Conservation (phyloP, 2,888 invertebrate species). For the Uropetala carovei region DNA sequence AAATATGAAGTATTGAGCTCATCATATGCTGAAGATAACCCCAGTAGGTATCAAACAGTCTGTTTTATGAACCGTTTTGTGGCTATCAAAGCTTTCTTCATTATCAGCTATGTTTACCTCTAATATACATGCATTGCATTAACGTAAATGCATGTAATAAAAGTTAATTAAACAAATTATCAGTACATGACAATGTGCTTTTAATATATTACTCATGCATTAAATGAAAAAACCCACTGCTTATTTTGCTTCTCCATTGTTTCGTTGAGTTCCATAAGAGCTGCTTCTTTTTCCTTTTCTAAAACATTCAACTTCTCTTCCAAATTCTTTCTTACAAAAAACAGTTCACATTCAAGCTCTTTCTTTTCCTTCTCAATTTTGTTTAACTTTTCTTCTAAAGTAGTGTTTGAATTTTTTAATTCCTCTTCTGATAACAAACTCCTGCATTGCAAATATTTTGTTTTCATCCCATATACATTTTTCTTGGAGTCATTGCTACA, state of each 20-base stretch:
- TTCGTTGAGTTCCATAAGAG: background rate
- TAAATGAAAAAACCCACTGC: background rate
- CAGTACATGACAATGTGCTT: too few relatives aligned
- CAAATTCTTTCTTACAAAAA: background rate
- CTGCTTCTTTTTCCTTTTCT: background rate
- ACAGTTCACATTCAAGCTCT: background rate
- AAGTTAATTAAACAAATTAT: too few relatives aligned
- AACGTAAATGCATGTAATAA: too few relatives aligned
- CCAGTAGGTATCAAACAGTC: too few relatives aligned
- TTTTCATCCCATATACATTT: background rate
- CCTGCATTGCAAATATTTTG: background rate
- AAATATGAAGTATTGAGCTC: too few relatives aligned
- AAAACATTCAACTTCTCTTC: background rate
- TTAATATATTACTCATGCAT: too few relatives aligned
- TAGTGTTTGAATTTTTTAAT: background rate
- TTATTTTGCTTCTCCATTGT: background rate
- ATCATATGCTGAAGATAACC: too few relatives aligned
- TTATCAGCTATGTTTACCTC: too few relatives aligned
- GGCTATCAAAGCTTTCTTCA: too few relatives aligned
- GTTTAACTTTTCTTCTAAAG: background rate
- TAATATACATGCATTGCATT: too few relatives aligned
- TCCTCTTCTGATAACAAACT: constrained; percentile 4
- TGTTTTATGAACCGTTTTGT: too few relatives aligned
- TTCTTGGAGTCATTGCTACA: background rate
- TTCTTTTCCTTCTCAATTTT: background rate